phyloP scores from a whole-genome alignment of 2,888 invertebrate genomes.

The Sesia apiformis region DNA sequence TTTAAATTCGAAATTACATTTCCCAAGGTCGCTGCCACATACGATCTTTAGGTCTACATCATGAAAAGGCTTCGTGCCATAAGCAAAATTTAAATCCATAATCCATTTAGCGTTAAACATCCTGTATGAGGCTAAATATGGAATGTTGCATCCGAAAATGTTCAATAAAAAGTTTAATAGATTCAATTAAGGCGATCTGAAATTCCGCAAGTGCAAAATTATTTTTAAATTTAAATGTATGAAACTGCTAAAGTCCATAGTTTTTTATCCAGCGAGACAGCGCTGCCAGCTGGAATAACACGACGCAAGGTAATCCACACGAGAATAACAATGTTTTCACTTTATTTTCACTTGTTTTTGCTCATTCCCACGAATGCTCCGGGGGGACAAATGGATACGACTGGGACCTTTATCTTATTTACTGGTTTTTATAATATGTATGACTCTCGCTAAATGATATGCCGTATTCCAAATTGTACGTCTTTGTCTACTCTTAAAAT shows the following conservation, averaged over 20 bases:
- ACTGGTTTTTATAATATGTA: constrained; percentile 33
- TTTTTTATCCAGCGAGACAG: constrained; percentile 36
- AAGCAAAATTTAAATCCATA: too few relatives aligned
- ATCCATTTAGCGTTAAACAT: too few relatives aligned
- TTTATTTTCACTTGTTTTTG: constrained; percentile 63
- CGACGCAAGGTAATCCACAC: constrained; percentile 53
- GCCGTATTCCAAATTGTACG: too few relatives aligned
- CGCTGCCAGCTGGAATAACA: constrained; percentile 36
- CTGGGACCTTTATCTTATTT: constrained; percentile 48
- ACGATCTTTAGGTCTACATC: too few relatives aligned
- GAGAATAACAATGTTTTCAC: constrained; percentile 64
- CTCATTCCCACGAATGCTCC: constrained; percentile 51
- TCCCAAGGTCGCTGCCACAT: too few relatives aligned
- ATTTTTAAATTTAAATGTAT: constrained; percentile 40
- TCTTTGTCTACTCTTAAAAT: too few relatives aligned
- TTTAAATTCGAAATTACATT: too few relatives aligned
- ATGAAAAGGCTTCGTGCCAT: too few relatives aligned
- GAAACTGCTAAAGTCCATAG: constrained; percentile 31
- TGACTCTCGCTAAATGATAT: background rate
- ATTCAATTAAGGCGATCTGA: constrained; percentile 31
- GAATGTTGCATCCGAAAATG: too few relatives aligned
- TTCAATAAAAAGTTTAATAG: constrained; percentile 21
- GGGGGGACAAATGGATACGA: constrained; percentile 44
- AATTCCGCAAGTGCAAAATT: constrained; percentile 28
- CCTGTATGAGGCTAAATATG: too few relatives aligned